Conservation (phyloP, 2,113 vertebrate genomes). For the Mastomys natalensis region DNA sequence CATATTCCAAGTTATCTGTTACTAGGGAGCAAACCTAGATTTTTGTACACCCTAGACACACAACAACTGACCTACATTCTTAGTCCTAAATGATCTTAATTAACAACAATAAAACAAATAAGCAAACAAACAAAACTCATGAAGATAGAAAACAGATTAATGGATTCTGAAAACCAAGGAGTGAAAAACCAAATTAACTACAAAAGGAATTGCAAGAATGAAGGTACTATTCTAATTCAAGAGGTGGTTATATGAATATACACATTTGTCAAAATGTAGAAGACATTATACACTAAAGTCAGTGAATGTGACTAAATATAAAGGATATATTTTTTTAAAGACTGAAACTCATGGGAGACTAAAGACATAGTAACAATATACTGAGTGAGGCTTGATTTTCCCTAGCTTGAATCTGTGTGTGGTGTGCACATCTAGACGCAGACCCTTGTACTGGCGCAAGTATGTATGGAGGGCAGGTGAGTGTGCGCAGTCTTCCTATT, state of each 20-base stretch:
- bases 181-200: not conserved
- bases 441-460: not conserved
- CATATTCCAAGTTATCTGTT: not conserved
- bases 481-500: not conserved
- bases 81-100: not conserved
- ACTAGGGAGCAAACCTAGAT: not conserved
- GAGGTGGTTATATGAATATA: not conserved
- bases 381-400: not conserved
- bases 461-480: not conserved
- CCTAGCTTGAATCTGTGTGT: not conserved
- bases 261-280: not conserved
- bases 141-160: conserved; percentile 16
- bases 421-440: too few relatives aligned
- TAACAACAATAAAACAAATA: not conserved
- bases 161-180: not conserved
- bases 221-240: not conserved
- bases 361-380: not conserved
- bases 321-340: not conserved
- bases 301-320: not conserved
- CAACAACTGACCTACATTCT: not conserved
- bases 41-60: not conserved
- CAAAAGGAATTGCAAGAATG: not conserved
- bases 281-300: not conserved
- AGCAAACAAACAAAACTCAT: not conserved
- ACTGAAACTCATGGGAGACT: not conserved